These are phyloP conservation scores for Mesocricetus auratus DNA, from an alignment of 2,113 vertebrate species.

Conservation along the genomic window DNA sequence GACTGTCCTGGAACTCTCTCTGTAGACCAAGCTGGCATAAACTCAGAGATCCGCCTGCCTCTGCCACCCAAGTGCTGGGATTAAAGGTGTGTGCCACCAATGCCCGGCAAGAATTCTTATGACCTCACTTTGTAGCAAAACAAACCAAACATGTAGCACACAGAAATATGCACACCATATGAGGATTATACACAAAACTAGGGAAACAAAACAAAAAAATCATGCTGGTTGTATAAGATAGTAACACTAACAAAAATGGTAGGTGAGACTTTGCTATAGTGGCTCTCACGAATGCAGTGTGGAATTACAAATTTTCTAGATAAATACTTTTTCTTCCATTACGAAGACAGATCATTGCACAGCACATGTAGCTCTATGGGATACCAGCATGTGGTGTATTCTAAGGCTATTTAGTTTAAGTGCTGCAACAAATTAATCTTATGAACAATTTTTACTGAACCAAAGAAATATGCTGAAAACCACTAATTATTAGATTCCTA, in stretches of 20 bases:
- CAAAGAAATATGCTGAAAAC: slow-evolving; percentile 40
- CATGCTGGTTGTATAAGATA: background rate
- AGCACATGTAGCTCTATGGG: background rate
- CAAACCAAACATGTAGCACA: background rate
- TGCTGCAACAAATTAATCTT: background rate
- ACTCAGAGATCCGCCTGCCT: too few relatives aligned
- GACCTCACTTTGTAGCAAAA: background rate
- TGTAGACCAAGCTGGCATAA: too few relatives aligned
- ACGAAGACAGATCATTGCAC: background rate
- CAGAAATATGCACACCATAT: background rate
- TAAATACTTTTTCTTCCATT: background rate
- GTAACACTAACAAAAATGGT: background rate
- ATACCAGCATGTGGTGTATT: background rate
- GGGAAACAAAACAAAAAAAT: background rate
- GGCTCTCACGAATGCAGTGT: background rate
- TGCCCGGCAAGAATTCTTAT: background rate
- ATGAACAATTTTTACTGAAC: background rate
- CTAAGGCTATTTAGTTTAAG: background rate
- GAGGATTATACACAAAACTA: background rate
- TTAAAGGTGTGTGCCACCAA: too few relatives aligned
- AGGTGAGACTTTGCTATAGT: background rate
- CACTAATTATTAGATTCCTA: slow-evolving; percentile 23
- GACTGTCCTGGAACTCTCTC: too few relatives aligned
- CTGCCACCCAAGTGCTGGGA: too few relatives aligned
- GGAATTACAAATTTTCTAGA: background rate